These are phyloP conservation scores for Premnoplex brunnescens DNA, from an alignment of 2,797 vertebrate genomes.

Conservation along the genomic window DNA sequence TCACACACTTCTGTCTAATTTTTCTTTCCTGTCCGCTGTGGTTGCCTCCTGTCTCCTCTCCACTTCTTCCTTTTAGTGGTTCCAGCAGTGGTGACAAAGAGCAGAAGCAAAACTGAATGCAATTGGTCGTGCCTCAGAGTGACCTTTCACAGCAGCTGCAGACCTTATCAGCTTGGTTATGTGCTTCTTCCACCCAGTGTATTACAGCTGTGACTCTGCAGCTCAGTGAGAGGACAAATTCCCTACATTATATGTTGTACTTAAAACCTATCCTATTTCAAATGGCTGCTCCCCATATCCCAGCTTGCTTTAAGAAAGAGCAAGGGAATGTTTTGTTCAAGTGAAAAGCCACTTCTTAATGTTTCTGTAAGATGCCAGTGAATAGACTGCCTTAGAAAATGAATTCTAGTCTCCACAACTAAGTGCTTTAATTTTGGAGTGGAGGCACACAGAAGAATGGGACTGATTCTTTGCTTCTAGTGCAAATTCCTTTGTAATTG, in stretches of 20 bases:
- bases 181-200: neutral
- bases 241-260: neutral
- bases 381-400: neutral
- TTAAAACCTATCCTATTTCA: neutral
- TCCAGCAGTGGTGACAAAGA: neutral
- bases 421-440: neutral
- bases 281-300: neutral
- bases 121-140: neutral
- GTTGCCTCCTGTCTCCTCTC: neutral
- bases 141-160: neutral
- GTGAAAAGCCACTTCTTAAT: neutral
- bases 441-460: neutral
- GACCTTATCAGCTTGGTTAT: neutral
- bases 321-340: neutral
- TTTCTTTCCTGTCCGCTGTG: neutral
- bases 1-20: neutral
- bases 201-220: neutral
- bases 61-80: neutral
- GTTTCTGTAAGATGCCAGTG: neutral
- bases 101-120: neutral
- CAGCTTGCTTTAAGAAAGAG: neutral
- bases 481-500: neutral
- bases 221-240: neutral
- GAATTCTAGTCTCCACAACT: neutral
- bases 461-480: slow-evolving; percentile 5